Conservation (phyloP, 2,113 vertebrate genomes). For the Xerus inauris region DNA sequence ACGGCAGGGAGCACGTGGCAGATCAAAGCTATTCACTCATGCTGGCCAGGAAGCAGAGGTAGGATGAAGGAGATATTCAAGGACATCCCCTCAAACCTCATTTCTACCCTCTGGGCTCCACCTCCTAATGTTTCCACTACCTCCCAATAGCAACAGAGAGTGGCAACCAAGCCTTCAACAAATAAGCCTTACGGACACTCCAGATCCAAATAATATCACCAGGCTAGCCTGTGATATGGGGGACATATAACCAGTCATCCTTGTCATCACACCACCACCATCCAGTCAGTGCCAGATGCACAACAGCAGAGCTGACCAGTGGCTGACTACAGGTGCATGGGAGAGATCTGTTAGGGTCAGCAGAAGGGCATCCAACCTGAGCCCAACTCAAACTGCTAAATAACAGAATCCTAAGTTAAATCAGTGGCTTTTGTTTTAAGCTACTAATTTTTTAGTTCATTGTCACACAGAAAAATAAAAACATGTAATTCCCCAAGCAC, state of each 20-base stretch:
- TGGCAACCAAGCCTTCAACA: not conserved
- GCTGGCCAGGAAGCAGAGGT: not conserved
- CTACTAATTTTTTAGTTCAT: not conserved
- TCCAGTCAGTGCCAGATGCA: not conserved
- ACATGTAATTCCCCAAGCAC: not conserved
- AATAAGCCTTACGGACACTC: not conserved
- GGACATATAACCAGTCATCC: not conserved
- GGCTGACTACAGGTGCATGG: not conserved
- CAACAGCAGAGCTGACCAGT: not conserved
- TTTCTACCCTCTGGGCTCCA: too few relatives aligned
- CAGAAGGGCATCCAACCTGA: not conserved
- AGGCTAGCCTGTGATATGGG: not conserved
- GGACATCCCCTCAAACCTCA: too few relatives aligned
- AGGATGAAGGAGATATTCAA: accelerated
- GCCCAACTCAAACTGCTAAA: not conserved
- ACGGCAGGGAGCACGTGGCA: not conserved
- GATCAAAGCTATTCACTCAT: not conserved
- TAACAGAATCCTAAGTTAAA: not conserved
- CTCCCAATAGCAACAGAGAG: not conserved
- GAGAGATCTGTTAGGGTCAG: not conserved
- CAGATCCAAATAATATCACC: too few relatives aligned
- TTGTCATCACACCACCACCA: not conserved
- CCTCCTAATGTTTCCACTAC: not conserved
- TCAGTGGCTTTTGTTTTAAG: not conserved
- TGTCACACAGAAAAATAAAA: not conserved